Evolutionary conservation across 2,888 invertebrate species (phyloP).

Genomic region (Iselma pallidipennis): DNA sequence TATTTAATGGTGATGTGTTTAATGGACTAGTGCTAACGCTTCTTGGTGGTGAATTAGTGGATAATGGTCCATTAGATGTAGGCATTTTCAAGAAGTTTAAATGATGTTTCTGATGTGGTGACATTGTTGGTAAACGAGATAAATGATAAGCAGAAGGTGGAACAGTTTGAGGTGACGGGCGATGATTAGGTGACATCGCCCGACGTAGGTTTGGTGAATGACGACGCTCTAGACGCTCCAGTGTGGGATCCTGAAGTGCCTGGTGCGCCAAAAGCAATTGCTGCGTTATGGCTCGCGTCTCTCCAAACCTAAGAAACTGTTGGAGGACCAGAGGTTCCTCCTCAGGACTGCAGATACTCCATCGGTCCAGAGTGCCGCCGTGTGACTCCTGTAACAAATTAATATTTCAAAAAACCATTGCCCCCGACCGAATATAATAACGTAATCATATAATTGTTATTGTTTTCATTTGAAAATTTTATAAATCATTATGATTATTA

Average conservation of each 20-base stretch:
- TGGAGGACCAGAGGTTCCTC: constrained; percentile 91
- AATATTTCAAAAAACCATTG: constrained; percentile 9
- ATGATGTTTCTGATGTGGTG: constrained; percentile 56
- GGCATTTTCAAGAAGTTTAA: constrained; percentile 58
- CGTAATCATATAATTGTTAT: not conserved
- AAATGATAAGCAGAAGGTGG: constrained; percentile 57
- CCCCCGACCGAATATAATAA: not conserved
- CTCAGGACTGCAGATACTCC: constrained; percentile 84
- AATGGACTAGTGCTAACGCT: constrained; percentile 64
- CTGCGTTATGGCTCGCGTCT: constrained; percentile 83
- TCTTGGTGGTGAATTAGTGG: constrained; percentile 65
- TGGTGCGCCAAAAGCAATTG: constrained; percentile 65
- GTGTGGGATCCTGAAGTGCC: constrained; percentile 62
- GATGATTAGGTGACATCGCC: constrained; percentile 70
- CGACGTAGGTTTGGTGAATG: constrained; percentile 51
- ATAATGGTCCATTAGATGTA: constrained; percentile 58
- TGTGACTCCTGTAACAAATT: constrained; percentile 52
- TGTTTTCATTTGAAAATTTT: no score
- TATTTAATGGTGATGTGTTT: constrained; percentile 76
- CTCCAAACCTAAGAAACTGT: constrained; percentile 88
- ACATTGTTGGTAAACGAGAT: constrained; percentile 56
- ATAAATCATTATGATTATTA: no score
- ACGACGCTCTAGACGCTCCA: constrained; percentile 62
- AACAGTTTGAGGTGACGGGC: constrained; percentile 65
- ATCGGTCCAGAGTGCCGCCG: constrained; percentile 82